Evolutionary conservation across 2,888 invertebrate species (phyloP), one percentile per base, ranked within the genome.

Genomic region (Aspidapion aeneum): DNA sequence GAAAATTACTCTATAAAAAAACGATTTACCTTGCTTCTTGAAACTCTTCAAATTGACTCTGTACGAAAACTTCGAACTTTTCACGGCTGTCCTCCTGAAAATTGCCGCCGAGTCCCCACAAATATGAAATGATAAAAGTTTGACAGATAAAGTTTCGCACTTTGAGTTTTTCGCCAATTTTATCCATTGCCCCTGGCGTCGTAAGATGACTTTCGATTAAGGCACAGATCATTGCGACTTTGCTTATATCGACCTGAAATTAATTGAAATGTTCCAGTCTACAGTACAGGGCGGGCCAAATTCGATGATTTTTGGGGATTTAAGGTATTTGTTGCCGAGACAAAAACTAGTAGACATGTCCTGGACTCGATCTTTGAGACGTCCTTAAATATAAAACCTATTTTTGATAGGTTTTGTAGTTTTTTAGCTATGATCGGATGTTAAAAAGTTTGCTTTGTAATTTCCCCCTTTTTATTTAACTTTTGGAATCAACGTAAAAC

Each of bases 71-170:
- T 74, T 95, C 94, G 69, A 91, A 90, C 2, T 81, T 78, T 58
- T 87, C 85, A 70, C 91, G 85, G 61, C 90, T 87, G 0, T 77
- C 74, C 66, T 94, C 93, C 1, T 83, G 77, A 1, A 93, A 84
- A 76, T 95, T 95, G 0, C 94, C 94, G n/a, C 93, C 94, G 18
- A 95, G 79, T 1, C 90, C 85, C 96, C 96, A 96, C 0, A 94
- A 79, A 72, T 90, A 91, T 57, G 90, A 85, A 81, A 94, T 94
- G 22, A 92, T 81, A 74, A 94, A 96, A 21, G 89, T 86, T 73
- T 93, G 91, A 1, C 86, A 86, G 0, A 95, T 76, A 68, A 92
- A 86, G 2, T 82, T 80, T 71, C 87, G 85, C 0, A 90, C 79
- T 63, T 85, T 83, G 7, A 84, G 82, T 67, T 87, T 87, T 64